These are phyloP conservation scores for Microctenopoma steveboyesi DNA, from an alignment of 2,797 vertebrate genomes.

Conservation along the genomic window DNA sequence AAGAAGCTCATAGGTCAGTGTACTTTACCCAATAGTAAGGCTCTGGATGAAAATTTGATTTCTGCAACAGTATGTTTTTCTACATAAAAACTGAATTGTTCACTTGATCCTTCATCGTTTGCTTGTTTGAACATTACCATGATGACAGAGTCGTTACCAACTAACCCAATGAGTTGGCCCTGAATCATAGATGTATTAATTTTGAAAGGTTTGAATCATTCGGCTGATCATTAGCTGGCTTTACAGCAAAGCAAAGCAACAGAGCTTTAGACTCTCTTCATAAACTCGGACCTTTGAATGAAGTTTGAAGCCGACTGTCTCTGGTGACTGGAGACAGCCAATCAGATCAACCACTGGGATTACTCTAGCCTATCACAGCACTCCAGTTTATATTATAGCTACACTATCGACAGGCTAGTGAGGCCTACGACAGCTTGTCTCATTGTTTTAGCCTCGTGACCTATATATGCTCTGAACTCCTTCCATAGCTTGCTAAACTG, in stretches of 20 bases:
- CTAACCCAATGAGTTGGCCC: background rate
- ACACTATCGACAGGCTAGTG: constrained; percentile 48
- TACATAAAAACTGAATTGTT: constrained; percentile 7
- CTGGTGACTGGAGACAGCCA: constrained; percentile 67
- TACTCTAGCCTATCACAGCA: constrained; percentile 61
- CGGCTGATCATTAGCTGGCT: background rate
- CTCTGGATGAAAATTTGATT: constrained; percentile 11
- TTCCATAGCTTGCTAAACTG: constrained; percentile 34
- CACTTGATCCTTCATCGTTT: background rate
- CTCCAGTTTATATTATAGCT: constrained; percentile 21
- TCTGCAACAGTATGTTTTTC: background rate
- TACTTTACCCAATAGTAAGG: background rate
- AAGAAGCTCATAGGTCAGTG: constrained; percentile 19
- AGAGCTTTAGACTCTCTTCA: constrained; percentile 6
- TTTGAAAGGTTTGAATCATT: constrained; percentile 3
- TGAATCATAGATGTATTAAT: background rate
- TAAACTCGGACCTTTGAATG: constrained; percentile 13
- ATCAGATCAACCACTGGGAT: constrained; percentile 38
- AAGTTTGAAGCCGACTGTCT: constrained; percentile 22
- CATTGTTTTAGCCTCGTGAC: constrained; percentile 80
- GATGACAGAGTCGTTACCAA: background rate
- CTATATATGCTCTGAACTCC: constrained; percentile 65
- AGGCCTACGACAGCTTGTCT: constrained; percentile 63
- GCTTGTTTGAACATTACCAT: background rate
- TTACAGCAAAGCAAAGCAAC: background rate